Evolutionary conservation across 2,797 vertebrate genomes (phyloP).

Genomic region (Mus spretus): DNA sequence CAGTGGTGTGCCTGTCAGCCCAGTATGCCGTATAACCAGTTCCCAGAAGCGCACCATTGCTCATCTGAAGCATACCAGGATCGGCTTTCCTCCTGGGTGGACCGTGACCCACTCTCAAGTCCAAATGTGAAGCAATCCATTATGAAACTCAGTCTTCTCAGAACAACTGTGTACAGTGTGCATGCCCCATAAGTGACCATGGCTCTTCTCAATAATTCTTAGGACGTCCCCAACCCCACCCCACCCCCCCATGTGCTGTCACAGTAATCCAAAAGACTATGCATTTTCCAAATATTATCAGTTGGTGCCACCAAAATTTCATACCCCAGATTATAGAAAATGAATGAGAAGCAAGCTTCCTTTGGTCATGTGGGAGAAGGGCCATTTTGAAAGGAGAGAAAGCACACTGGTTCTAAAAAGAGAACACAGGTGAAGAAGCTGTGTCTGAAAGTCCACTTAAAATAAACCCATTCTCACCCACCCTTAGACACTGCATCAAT

Average conservation of each 20-base stretch:
- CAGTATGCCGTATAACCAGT: not conserved
- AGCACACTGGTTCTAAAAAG: slow-evolving; percentile 13
- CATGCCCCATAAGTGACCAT: not conserved
- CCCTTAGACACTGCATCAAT: not conserved
- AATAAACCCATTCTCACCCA: not conserved
- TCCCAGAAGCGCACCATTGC: not conserved
- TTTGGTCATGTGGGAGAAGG: not conserved
- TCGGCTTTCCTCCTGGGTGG: slow-evolving; percentile 14
- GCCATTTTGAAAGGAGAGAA: slow-evolving; percentile 24
- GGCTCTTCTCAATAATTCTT: not conserved
- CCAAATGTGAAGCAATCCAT: not conserved
- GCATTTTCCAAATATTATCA: slow-evolving; percentile 17
- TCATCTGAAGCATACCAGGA: slow-evolving; percentile 25
- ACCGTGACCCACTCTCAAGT: slow-evolving; percentile 34
- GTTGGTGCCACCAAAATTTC: not conserved
- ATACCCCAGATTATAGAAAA: not conserved
- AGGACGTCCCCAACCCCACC: not conserved
- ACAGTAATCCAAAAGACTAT: not conserved
- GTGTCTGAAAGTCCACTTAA: slow-evolving; percentile 32
- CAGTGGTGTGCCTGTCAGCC: not conserved
- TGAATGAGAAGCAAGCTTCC: not conserved
- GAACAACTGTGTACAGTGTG: not conserved
- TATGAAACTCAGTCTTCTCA: not conserved
- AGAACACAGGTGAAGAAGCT: not conserved
- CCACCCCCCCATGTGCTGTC: not conserved